A percentile compares a stretch with the other conserved stretches of the same genome.
These are phyloP conservation scores for Heloderma charlesbogerti DNA, from an alignment of 2,113 vertebrate genomes.

Conservation along the genomic window DNA sequence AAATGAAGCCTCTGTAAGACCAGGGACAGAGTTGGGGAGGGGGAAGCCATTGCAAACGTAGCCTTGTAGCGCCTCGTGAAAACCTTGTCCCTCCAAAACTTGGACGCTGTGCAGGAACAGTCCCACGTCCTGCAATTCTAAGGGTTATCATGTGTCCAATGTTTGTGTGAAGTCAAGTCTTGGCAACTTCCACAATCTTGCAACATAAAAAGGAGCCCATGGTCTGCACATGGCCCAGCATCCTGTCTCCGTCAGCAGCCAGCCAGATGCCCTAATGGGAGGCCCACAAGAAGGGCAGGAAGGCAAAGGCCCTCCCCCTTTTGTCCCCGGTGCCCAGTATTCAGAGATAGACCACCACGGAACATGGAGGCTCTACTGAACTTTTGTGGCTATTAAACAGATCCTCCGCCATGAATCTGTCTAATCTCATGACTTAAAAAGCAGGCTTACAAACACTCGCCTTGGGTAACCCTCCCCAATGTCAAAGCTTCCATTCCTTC, in stretches of 20 bases:
- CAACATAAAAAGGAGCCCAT: not conserved
- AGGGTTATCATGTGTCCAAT: not conserved
- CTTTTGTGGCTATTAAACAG: not conserved
- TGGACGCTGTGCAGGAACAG: too few relatives aligned
- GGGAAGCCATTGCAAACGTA: rapidly evolving
- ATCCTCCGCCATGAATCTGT: not conserved
- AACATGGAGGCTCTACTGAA: not conserved
- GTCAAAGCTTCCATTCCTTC: not conserved
- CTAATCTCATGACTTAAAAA: not conserved
- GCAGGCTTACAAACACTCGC: not conserved
- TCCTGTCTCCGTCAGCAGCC: not conserved
- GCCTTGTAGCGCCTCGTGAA: not conserved
- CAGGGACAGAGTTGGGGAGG: not conserved
- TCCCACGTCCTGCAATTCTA: not conserved
- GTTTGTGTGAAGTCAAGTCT: not conserved
- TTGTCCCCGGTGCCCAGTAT: not conserved
- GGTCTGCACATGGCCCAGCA: not conserved
- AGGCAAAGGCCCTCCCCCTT: not conserved
- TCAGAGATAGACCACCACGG: not conserved
- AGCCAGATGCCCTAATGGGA: not conserved
- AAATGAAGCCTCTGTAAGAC: not conserved
- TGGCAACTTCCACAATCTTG: not conserved
- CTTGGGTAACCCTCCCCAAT: not conserved
- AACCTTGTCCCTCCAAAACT: not conserved
- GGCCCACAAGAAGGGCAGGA: not conserved